Conservation (phyloP, 2,113 vertebrate genomes). For the Hiodon alosoides region DNA sequence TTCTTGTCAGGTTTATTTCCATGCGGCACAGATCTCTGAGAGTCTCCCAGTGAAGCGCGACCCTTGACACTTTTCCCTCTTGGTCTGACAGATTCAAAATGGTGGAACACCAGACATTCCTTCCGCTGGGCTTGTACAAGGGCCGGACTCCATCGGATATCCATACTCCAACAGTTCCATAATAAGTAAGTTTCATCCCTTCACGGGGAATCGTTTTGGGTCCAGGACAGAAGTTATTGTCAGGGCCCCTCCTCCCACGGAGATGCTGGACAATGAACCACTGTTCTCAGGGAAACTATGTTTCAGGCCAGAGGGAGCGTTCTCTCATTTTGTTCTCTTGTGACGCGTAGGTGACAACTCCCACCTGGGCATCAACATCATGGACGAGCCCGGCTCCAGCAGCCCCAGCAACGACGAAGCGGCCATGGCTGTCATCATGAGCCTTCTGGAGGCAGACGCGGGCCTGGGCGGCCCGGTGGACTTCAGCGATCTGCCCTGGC, state of each 20-base stretch:
- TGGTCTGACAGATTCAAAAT: constrained; percentile 77
- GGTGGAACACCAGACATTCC: constrained; percentile 87
- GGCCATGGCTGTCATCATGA: constrained; percentile 99
- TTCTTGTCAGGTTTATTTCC: too few relatives aligned
- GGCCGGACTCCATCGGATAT: constrained; percentile 89
- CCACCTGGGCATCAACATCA: constrained; percentile 91
- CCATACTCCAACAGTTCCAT: constrained; percentile 91
- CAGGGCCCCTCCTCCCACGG: neutral
- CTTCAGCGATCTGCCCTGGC: constrained; percentile 98
- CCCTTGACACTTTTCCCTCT: too few relatives aligned
- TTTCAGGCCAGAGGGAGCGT: neutral
- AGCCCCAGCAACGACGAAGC: constrained; percentile 97
- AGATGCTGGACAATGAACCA: neutral
- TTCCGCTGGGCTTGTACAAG: constrained; percentile 74
- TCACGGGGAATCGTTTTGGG: neutral
- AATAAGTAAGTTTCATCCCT: constrained; percentile 74
- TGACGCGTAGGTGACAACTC: constrained; percentile 80
- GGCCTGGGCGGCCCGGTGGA: constrained; percentile 95
- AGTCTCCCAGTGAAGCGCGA: too few relatives aligned
- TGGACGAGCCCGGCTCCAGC: constrained; percentile 93
- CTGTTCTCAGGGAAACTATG: too few relatives aligned
- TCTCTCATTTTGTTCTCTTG: fast-evolving
- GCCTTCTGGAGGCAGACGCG: constrained; percentile 93
- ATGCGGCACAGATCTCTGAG: too few relatives aligned
- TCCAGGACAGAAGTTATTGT: neutral